Evolutionary conservation across 2,113 vertebrate species (phyloP).

Genomic region (Butastur rufipennis): DNA sequence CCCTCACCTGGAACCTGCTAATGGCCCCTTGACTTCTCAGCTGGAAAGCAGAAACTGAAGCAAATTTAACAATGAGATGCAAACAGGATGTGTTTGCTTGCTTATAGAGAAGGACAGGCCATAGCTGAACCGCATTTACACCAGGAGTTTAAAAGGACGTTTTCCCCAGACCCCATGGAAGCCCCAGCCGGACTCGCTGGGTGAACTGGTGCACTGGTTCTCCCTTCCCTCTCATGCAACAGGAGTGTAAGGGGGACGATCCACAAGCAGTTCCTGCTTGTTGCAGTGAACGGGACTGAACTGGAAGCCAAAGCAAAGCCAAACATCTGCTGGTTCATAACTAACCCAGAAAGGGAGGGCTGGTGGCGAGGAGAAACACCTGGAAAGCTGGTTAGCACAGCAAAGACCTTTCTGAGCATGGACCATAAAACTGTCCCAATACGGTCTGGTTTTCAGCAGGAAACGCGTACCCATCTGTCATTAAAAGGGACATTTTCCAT

Average conservation of each 20-base stretch:
- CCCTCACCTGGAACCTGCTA: background rate
- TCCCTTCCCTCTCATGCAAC: no score
- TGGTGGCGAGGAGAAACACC: background rate
- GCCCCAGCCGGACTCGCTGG: background rate
- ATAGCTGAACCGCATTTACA: no score
- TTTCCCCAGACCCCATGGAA: background rate
- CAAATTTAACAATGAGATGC: accelerated
- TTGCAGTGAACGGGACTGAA: background rate
- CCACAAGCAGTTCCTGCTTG: no score
- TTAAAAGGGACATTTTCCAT: background rate
- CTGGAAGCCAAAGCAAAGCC: background rate
- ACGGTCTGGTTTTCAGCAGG: background rate
- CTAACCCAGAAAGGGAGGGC: background rate
- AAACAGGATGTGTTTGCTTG: background rate
- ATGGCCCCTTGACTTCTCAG: background rate
- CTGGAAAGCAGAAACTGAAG: background rate
- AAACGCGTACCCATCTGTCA: background rate
- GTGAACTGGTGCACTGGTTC: accelerated
- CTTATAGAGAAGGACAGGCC: background rate
- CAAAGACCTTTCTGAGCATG: background rate
- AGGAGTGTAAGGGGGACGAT: accelerated
- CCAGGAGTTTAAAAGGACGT: background rate
- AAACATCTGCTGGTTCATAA: background rate
- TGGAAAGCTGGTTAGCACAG: background rate
- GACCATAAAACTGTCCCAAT: background rate